Evolutionary conservation across 2,797 vertebrate genomes (phyloP).

Genomic region (Falco peregrinus): DNA sequence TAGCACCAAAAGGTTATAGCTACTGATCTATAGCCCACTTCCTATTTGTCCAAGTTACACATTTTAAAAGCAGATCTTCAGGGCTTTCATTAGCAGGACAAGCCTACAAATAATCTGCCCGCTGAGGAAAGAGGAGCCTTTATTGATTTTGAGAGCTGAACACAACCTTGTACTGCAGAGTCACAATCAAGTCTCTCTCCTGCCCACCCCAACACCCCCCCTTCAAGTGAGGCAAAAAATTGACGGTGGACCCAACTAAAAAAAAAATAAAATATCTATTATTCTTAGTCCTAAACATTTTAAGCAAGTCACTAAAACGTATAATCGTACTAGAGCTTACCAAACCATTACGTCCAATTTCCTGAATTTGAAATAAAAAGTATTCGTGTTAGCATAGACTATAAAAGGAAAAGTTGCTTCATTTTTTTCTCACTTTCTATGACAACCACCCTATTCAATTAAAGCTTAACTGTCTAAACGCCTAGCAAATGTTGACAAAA

Average conservation of each 20-base stretch:
- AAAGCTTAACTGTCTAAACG: neutral
- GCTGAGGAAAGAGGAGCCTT: neutral
- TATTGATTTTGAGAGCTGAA: neutral
- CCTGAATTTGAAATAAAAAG: neutral
- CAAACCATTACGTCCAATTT: neutral
- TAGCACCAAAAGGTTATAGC: neutral
- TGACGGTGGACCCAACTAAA: neutral
- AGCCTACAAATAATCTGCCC: neutral
- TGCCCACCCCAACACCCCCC: neutral
- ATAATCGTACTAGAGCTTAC: neutral
- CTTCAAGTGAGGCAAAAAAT: neutral
- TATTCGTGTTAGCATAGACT: neutral
- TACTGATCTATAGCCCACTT: neutral
- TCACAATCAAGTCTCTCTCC: neutral
- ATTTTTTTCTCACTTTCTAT: neutral
- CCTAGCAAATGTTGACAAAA: neutral
- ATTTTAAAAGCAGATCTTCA: neutral
- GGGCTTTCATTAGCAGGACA: neutral
- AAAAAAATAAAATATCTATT: neutral
- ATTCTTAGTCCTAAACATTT: neutral
- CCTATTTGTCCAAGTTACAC: neutral
- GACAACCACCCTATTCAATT: neutral
- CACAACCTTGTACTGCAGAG: neutral
- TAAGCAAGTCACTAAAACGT: neutral
- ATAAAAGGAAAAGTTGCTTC: neutral